phyloP scores from a whole-genome alignment of 2,797 vertebrate genomes.

The Trachops cirrhosus region DNA sequence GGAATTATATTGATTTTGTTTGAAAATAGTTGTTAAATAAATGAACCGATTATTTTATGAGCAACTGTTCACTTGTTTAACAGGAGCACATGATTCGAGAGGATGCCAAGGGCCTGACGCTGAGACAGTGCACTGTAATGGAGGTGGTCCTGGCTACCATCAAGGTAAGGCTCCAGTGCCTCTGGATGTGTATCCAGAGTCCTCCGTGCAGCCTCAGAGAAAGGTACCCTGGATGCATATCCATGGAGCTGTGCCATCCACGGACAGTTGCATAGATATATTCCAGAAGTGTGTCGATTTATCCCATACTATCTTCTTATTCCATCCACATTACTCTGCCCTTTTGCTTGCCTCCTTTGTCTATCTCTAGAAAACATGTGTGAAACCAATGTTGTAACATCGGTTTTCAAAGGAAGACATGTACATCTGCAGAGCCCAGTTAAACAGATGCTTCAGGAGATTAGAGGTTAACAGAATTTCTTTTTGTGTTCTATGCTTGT shows the following conservation, averaged over 20 bases:
- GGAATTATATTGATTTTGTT: not conserved
- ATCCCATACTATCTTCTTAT: not conserved
- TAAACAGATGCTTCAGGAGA: not conserved
- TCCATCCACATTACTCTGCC: not conserved
- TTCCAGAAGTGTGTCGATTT: not conserved
- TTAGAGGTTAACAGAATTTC: not conserved
- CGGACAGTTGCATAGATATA: not conserved
- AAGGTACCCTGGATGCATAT: too few relatives aligned
- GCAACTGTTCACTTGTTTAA: constrained; percentile 50
- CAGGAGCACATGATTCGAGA: constrained; percentile 97
- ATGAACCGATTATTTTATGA: not conserved
- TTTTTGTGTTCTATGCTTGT: not conserved
- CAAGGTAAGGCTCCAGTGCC: constrained; percentile 87
- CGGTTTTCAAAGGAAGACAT: not conserved
- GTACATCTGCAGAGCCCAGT: not conserved
- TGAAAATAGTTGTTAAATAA: not conserved
- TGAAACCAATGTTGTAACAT: not conserved
- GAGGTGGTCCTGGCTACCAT: constrained; percentile 96
- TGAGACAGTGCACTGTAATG: constrained; percentile 95
- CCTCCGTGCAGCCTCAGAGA: not conserved
- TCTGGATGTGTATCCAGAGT: not conserved
- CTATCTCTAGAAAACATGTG: not conserved
- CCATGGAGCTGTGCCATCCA: not conserved
- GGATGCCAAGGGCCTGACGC: constrained; percentile 92
- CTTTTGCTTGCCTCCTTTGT: not conserved